Conservation (phyloP, 2,888 invertebrate genomes). For the Meta bourneti region DNA sequence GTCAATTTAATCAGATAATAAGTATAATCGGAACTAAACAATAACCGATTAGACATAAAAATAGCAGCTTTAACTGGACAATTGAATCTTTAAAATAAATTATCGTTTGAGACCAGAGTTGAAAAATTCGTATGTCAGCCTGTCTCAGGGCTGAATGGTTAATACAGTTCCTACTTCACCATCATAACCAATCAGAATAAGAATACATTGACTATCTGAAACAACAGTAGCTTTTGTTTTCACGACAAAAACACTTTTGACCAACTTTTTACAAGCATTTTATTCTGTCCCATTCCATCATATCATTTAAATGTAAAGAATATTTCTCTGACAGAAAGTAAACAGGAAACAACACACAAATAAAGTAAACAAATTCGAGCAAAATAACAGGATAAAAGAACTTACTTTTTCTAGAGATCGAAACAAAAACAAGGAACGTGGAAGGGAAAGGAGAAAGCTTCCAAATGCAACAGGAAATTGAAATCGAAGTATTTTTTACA, state of each 20-base stretch:
- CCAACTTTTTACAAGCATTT: neutral
- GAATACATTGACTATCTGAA: neutral
- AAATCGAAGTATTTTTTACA: slow-evolving; percentile 26
- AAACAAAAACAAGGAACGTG: slow-evolving; percentile 20
- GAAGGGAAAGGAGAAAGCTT: slow-evolving; percentile 4
- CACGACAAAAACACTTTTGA: too few relatives aligned
- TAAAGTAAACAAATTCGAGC: neutral
- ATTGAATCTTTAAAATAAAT: too few relatives aligned
- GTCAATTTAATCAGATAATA: too few relatives aligned
- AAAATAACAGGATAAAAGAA: neutral
- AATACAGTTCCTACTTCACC: neutral
- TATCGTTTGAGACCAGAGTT: too few relatives aligned
- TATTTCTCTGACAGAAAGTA: slow-evolving; percentile 8
- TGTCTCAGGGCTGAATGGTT: too few relatives aligned
- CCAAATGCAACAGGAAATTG: slow-evolving; percentile 41
- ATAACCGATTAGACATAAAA: too few relatives aligned
- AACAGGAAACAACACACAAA: slow-evolving; percentile 22
- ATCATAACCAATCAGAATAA: neutral
- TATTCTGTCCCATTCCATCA: neutral
- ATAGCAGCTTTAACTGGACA: too few relatives aligned
- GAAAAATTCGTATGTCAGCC: too few relatives aligned
- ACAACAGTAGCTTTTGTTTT: neutral
- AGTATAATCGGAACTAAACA: too few relatives aligned
- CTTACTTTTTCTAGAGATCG: neutral
- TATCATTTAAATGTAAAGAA: slow-evolving; percentile 35